These are phyloP conservation scores for Drepana arcuata DNA, from an alignment of 1,140 invertebrate genomes.

Conservation along the genomic window DNA sequence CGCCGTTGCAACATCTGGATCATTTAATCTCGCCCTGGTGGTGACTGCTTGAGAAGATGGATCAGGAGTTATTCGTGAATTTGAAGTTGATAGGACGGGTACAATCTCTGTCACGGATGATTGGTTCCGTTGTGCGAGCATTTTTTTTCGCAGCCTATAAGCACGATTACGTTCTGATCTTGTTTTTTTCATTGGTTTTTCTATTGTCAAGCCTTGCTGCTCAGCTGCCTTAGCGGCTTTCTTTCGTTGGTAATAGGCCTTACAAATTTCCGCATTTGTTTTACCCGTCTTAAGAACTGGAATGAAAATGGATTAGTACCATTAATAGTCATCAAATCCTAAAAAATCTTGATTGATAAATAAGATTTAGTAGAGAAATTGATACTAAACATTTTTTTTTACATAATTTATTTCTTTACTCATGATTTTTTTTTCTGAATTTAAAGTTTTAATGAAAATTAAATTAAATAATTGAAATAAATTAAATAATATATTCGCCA, in stretches of 20 bases:
- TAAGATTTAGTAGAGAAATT: no score
- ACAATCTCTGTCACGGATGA: conserved; percentile 11
- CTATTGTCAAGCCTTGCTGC: conserved; percentile 16
- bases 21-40: conserved; percentile 4
- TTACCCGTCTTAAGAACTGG: conserved; percentile 13
- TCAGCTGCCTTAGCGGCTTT: conserved; percentile 14
- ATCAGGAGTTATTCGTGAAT: conserved; percentile 12
- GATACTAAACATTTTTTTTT: no score
- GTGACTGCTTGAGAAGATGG: conserved; percentile 12
- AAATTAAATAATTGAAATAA: no score
- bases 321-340: conserved; percentile 4
- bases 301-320: conserved; percentile 15
- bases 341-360: no score
- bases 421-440: no score
- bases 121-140: conserved; percentile 14
- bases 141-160: conserved; percentile 18
- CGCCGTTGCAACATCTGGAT: conserved; percentile 1
- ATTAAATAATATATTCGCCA: no score
- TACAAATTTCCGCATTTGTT: conserved; percentile 14
- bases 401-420: no score
- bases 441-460: no score
- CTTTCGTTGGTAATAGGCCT: conserved; percentile 12
- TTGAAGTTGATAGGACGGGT: conserved; percentile 11
- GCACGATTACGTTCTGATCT: conserved; percentile 18
- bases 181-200: conserved; percentile 18